A percentile compares a stretch with the other conserved stretches of the same genome.
Conservation (phyloP, 2,888 invertebrate genomes). For the Mythimna ferrago region DNA sequence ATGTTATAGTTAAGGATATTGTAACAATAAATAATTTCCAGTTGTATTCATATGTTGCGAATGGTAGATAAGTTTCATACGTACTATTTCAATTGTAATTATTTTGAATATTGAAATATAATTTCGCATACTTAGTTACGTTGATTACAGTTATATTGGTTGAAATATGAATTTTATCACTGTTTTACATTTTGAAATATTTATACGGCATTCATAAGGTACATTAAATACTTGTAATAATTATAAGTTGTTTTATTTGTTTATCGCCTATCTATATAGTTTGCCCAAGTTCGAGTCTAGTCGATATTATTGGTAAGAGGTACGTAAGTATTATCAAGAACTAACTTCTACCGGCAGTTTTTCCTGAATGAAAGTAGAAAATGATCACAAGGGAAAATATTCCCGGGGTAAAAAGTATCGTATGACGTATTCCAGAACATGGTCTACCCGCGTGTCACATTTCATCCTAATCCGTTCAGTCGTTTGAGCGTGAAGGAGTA, state of each 20-base stretch:
- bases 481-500: no score
- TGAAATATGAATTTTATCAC: slow-evolving; percentile 90
- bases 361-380: no score
- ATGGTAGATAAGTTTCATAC: slow-evolving; percentile 62
- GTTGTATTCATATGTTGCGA: slow-evolving; percentile 71
- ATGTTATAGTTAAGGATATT: slow-evolving; percentile 75
- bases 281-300: background rate
- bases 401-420: no score
- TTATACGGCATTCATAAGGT: slow-evolving; percentile 90
- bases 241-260: slow-evolving; percentile 81
- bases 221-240: slow-evolving; percentile 90
- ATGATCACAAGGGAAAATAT: no score
- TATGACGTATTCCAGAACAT: no score
- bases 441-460: no score
- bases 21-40: slow-evolving; percentile 70
- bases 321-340: background rate
- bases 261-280: background rate
- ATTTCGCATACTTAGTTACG: slow-evolving; percentile 84
- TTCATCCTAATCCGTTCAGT: no score
- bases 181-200: slow-evolving; percentile 91
- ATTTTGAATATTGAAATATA: slow-evolving; percentile 81
- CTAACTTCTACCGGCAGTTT: no score
- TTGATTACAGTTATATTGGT: slow-evolving; percentile 88
- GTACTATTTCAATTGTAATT: slow-evolving; percentile 71
- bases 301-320: background rate